Percentiles rank a stretch among this genome's conserved stretches.
These are phyloP conservation scores for Musca domestica DNA, from an alignment of 1,140 invertebrate genomes.

Conservation along the genomic window DNA sequence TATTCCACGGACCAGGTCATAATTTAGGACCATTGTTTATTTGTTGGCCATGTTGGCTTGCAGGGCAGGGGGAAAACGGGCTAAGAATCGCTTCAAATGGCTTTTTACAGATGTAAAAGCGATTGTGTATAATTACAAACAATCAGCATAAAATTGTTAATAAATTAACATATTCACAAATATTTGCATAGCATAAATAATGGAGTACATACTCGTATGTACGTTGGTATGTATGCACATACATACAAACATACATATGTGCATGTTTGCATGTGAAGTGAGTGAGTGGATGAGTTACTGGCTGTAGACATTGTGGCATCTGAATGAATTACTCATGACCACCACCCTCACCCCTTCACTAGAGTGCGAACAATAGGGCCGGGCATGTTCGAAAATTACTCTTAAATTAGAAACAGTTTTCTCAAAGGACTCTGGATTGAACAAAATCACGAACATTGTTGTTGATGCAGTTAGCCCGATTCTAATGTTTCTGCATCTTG, in stretches of 20 bases:
- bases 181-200: background rate
- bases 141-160: conserved; percentile 19
- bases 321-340: background rate
- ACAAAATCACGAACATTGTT: too few relatives aligned
- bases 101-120: background rate
- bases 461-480: too few relatives aligned
- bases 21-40: background rate
- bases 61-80: background rate
- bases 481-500: too few relatives aligned
- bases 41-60: background rate
- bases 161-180: conserved; percentile 15
- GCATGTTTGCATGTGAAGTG: background rate
- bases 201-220: too few relatives aligned
- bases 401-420: too few relatives aligned
- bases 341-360: too few relatives aligned
- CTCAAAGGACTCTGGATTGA: too few relatives aligned
- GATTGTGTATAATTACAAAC: conserved; percentile 11
- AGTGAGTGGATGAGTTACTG: background rate
- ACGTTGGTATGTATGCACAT: background rate
- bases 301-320: background rate
- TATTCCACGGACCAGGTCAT: background rate
- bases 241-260: background rate
- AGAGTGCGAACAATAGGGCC: too few relatives aligned
- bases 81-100: background rate
- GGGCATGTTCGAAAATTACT: too few relatives aligned